A percentile compares a stretch with the other conserved stretches of the same genome.
Conservation (phyloP, 1,140 invertebrate species). For the Bathynomus jamesi region DNA sequence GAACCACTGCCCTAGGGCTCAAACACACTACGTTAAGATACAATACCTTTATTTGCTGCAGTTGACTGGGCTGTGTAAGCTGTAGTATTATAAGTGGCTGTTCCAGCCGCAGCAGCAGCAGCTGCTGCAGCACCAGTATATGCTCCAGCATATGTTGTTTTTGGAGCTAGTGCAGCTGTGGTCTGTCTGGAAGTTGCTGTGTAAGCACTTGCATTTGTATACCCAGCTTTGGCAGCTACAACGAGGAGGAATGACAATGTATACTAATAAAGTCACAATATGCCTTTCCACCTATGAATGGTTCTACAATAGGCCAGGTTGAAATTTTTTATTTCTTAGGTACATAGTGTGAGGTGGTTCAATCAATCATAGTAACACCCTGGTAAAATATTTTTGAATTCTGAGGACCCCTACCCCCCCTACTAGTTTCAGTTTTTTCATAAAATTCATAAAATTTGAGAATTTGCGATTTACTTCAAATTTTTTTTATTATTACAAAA, state of each 20-base stretch:
- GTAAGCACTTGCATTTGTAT: slow-evolving; percentile 52
- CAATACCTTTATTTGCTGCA: slow-evolving; percentile 40
- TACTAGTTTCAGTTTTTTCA: too few relatives aligned
- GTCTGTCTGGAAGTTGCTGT: slow-evolving; percentile 53
- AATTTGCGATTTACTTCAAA: too few relatives aligned
- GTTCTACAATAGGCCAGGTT: not conserved
- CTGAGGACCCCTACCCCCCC: too few relatives aligned
- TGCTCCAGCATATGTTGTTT: slow-evolving; percentile 30
- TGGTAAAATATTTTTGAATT: too few relatives aligned
- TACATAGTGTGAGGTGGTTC: too few relatives aligned
- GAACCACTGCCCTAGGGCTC: too few relatives aligned
- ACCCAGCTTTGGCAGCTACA: slow-evolving; percentile 54
- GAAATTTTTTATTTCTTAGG: too few relatives aligned
- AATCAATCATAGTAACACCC: too few relatives aligned
- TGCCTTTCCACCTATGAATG: slow-evolving; percentile 5
- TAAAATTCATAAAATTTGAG: too few relatives aligned
- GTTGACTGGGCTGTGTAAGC: slow-evolving; percentile 46
- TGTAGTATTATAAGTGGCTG: slow-evolving; percentile 39
- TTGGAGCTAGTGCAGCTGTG: slow-evolving; percentile 44
- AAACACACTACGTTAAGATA: too few relatives aligned
- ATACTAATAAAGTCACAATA: not conserved
- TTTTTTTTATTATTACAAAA: too few relatives aligned
- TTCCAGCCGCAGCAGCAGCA: slow-evolving; percentile 19
- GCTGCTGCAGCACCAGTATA: slow-evolving; percentile 32
- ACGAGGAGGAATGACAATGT: slow-evolving; percentile 21